Evolutionary conservation across 2,888 invertebrate species (phyloP), one percentile per base, ranked within the genome.

Genomic region (Metacarcinus magister): DNA sequence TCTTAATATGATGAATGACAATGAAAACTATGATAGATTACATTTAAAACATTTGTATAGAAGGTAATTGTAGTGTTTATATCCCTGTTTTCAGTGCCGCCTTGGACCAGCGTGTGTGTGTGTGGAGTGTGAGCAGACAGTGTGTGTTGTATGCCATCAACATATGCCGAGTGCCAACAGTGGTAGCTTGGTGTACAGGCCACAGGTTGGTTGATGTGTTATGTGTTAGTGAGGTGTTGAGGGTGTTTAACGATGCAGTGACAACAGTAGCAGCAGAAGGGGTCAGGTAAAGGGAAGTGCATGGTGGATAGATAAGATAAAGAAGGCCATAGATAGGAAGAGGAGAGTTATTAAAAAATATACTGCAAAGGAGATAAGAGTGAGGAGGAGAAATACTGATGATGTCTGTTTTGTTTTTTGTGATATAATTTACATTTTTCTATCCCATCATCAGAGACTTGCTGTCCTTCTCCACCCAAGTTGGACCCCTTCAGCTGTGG

Each of bases 41-140:
- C 28, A n/a, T 4, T 44, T 8, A 82, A 8, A 32, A 32, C 89
- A 23, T 44, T 13, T 39, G 60, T 60, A 54, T 23, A 60, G 0
- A 19, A 32, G 23, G 3, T 39, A 13, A 94, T 4, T 54, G 16
- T 13, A 5, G 5, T 48, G 46, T 7, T 91, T 48, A 60, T 32
- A 94, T 94, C 13, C 44, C 16, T 82, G 16, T 44, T 92, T 98
- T 54, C 92, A 97, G 97, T 95, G 97, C 97, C 44, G 97, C 97
- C 90, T 97, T 97, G 39, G 98, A 98, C 96, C 97, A 97, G 87
- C 96, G 97, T 39, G 97, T 98, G 60, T 97, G 97, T 92, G 97
- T 98, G 7, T 98, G 97, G 97, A 97, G 97, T 96, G 97, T 98
- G 5, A 97, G 97, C 4, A 97, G 97, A 96, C 97, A 98, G 96